phyloP scores from a whole-genome alignment of 1,140 invertebrate species.

The Mycetomoellerius zeteki region DNA sequence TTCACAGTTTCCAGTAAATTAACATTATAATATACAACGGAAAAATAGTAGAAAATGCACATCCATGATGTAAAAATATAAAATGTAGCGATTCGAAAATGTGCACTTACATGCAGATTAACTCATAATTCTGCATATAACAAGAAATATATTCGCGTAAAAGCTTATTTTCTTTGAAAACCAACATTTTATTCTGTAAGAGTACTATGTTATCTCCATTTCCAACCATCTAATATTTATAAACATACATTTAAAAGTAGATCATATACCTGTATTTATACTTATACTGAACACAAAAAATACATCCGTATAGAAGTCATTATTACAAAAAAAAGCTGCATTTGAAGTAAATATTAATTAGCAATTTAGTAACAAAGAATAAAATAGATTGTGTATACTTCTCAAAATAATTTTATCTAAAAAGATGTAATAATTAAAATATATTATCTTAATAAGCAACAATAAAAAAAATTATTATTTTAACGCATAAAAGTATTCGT shows the following conservation, averaged over 20 bases:
- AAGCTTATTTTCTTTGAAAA: neutral
- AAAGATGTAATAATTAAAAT: too few species aligned
- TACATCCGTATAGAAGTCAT: too few species aligned
- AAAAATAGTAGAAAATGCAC: neutral
- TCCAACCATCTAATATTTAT: neutral
- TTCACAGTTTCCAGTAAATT: constrained; percentile 42
- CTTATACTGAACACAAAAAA: neutral
- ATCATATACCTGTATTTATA: too few species aligned
- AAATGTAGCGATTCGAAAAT: constrained; percentile 12
- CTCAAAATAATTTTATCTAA: too few species aligned
- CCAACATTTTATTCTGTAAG: neutral
- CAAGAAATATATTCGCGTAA: neutral
- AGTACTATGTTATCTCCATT: neutral
- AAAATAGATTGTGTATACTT: too few species aligned
- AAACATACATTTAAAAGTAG: neutral
- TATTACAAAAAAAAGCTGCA: too few species aligned
- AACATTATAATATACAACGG: constrained; percentile 2
- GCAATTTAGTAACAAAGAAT: too few species aligned
- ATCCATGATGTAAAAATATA: constrained; percentile 17
- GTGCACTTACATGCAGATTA: neutral
- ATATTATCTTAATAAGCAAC: too few species aligned
- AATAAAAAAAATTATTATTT: too few species aligned
- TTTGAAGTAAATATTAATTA: too few species aligned
- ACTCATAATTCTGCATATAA: neutral
- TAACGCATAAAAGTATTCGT: too few species aligned